Conservation (phyloP, 2,113 vertebrate genomes). For the Laticauda laticaudata region DNA sequence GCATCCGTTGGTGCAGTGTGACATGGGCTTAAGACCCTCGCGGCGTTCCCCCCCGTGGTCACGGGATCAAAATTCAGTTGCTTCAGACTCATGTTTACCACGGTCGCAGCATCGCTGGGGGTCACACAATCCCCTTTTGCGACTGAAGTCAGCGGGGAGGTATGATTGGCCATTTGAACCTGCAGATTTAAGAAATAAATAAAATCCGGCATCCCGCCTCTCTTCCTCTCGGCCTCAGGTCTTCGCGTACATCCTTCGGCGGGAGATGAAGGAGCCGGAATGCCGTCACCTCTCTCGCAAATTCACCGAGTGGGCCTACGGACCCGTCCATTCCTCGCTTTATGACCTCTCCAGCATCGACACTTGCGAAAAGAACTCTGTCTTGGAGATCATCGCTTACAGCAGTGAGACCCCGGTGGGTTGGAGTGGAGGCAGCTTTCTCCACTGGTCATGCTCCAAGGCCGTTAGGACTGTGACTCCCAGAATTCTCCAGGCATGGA, state of each 20-base stretch:
- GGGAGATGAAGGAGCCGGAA: constrained; percentile 83
- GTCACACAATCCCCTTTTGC: too few species aligned
- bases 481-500: background rate
- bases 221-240: constrained; percentile 64
- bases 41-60: too few species aligned
- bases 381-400: constrained; percentile 89
- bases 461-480: background rate
- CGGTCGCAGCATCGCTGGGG: too few species aligned
- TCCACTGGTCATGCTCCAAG: background rate
- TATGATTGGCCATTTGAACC: too few species aligned
- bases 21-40: too few species aligned
- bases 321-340: constrained; percentile 90
- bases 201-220: background rate
- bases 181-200: background rate
- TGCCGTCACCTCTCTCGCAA: constrained; percentile 91
- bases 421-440: constrained; percentile 3
- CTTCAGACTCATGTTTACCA: too few species aligned
- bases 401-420: constrained; percentile 87
- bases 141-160: too few species aligned
- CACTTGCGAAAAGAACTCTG: constrained; percentile 84
- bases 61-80: too few species aligned
- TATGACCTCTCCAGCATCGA: constrained; percentile 91
- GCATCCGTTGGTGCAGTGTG: too few species aligned
- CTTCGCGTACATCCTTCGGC: constrained; percentile 85
- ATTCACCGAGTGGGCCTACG: constrained; percentile 97